A percentile compares a stretch with the other conserved stretches of the same genome.
Evolutionary conservation across 37 sponge, comb jelly and placozoan species (phyloP).

Genomic region (Ianthella basta): DNA sequence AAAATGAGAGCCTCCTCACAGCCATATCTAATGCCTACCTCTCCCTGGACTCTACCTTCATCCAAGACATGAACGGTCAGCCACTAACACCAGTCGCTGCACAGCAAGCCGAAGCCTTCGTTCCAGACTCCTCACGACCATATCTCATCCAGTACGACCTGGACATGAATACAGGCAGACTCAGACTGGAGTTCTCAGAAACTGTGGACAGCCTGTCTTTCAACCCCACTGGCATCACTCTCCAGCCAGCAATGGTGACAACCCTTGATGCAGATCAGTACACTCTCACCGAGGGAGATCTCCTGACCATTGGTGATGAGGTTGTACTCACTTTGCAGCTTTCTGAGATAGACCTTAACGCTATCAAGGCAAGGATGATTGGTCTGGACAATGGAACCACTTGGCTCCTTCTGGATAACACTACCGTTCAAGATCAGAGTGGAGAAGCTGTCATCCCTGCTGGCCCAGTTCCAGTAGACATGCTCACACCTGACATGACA

Average conservation of each 20-base stretch:
- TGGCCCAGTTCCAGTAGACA: constrained; percentile 46
- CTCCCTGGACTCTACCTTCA: constrained; percentile 49
- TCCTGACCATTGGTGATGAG: constrained; percentile 42
- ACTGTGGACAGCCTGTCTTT: constrained; percentile 81
- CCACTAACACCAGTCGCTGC: constrained; percentile 42
- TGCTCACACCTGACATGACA: constrained; percentile 58
- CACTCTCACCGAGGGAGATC: constrained; percentile 57
- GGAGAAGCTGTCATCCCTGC: constrained; percentile 10
- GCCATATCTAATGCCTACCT: constrained; percentile 61
- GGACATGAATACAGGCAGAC: constrained; percentile 66
- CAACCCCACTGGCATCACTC: constrained; percentile 73
- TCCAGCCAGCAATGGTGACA: constrained; percentile 45
- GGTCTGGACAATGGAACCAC: constrained; percentile 65
- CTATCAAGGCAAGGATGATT: constrained; percentile 74
- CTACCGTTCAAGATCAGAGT: constrained; percentile 73
- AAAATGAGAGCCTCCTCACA: constrained; percentile 67
- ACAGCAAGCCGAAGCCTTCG: constrained; percentile 47
- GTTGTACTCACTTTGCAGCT: constrained; percentile 58
- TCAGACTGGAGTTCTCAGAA: constrained; percentile 80
- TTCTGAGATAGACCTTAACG: constrained; percentile 74
- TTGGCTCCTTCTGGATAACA: constrained; percentile 50
- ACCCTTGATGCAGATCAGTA: constrained; percentile 16
- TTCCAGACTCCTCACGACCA: constrained; percentile 72
- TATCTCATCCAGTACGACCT: constrained; percentile 61
- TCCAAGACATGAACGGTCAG: constrained; percentile 79